phyloP scores from a whole-genome alignment of 2,113 vertebrate genomes.

The Elaphurus davidianus region DNA sequence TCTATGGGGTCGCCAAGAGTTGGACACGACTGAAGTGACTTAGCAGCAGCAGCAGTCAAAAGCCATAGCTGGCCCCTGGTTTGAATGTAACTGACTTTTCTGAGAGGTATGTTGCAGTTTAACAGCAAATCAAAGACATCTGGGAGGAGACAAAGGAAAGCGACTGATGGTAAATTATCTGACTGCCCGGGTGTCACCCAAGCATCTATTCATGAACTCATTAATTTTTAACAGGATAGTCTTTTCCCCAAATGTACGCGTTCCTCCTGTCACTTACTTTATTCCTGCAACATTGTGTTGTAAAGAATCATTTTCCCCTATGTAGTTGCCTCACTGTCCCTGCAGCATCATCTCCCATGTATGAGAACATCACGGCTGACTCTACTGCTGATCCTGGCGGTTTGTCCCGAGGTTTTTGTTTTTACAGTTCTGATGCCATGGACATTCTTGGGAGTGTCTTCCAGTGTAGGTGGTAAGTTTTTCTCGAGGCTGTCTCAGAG shows the following conservation, averaged over 20 bases:
- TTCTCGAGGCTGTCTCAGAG: not conserved
- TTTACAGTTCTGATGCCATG: not conserved
- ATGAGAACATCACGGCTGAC: not conserved
- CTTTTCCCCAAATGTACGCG: no score
- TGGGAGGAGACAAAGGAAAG: not conserved
- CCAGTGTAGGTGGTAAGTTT: not conserved
- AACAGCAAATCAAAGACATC: not conserved
- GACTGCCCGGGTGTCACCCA: no score
- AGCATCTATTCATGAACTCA: not conserved
- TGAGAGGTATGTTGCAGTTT: not conserved
- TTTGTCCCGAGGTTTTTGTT: not conserved
- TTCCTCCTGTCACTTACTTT: not conserved
- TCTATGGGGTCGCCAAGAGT: not conserved
- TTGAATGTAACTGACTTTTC: not conserved
- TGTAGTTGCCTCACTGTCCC: not conserved
- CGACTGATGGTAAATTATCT: not conserved
- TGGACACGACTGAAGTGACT: fast-evolving
- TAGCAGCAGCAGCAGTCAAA: not conserved
- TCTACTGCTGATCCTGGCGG: not conserved
- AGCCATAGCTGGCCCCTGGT: not conserved
- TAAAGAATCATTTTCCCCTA: not conserved
- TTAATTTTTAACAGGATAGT: not conserved
- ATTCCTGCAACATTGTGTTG: not conserved
- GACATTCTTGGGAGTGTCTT: not conserved
- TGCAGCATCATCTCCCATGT: not conserved